These are phyloP conservation scores for Aquatica leii DNA, from an alignment of 2,888 invertebrate species.

Conservation along the genomic window DNA sequence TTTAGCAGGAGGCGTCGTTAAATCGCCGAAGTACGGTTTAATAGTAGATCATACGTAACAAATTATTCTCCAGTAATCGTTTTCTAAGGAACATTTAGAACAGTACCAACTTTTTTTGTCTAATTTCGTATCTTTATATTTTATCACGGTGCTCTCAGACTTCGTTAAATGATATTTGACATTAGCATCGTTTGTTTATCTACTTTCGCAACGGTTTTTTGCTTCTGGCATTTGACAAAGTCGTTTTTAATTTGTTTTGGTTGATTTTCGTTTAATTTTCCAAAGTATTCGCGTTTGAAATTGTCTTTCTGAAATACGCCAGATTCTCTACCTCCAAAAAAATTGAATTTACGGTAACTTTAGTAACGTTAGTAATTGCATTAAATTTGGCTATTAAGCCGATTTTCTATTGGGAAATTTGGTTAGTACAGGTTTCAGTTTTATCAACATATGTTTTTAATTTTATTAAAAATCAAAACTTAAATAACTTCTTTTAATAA, in stretches of 20 bases:
- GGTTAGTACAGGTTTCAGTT: too few species aligned
- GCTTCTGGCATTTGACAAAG: neutral
- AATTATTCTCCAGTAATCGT: slow-evolving; percentile 68
- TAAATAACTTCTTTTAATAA: too few species aligned
- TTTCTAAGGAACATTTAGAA: slow-evolving; percentile 67
- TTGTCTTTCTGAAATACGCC: slow-evolving; percentile 43
- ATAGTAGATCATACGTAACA: slow-evolving; percentile 69
- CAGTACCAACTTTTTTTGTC: slow-evolving; percentile 65
- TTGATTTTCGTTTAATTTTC: slow-evolving; percentile 47
- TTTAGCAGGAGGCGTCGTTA: slow-evolving; percentile 44
- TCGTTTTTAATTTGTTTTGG: slow-evolving; percentile 31
- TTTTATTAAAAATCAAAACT: too few species aligned
- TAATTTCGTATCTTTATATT: slow-evolving; percentile 49
- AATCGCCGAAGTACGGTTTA: slow-evolving; percentile 61
- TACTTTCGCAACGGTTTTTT: slow-evolving; percentile 21
- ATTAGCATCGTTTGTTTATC: slow-evolving; percentile 46
- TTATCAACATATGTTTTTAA: too few species aligned
- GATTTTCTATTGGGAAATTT: slow-evolving; percentile 58
- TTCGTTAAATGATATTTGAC: slow-evolving; percentile 53
- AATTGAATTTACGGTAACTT: slow-evolving; percentile 62
- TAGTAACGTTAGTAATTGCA: slow-evolving; percentile 67
- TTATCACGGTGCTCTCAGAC: slow-evolving; percentile 56
- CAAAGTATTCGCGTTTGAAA: slow-evolving; percentile 52
- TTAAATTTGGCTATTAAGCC: slow-evolving; percentile 70
- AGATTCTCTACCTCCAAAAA: slow-evolving; percentile 59